These are phyloP conservation scores for Leptopilina boulardi DNA, from an alignment of 1,140 invertebrate species.

Conservation along the genomic window DNA sequence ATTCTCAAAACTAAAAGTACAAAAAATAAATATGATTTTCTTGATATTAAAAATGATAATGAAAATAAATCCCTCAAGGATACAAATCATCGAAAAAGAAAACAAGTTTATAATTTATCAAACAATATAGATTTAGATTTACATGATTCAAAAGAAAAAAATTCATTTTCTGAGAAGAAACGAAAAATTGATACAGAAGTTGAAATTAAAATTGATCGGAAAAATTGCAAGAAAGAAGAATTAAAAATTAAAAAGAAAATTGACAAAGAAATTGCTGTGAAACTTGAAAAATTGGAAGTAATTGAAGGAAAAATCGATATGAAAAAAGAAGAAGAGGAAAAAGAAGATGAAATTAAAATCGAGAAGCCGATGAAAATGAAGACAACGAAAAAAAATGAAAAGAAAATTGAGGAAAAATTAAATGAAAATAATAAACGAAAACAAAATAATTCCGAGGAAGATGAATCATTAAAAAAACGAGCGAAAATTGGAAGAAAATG, in stretches of 20 bases:
- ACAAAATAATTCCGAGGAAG: not conserved
- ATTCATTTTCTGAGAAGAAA: not conserved
- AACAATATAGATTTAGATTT: not conserved
- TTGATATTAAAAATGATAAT: not conserved
- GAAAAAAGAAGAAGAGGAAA: too few relatives aligned
- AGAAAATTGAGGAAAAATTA: not conserved
- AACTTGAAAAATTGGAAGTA: too few relatives aligned
- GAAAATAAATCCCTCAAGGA: constrained; percentile 14
- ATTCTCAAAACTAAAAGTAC: constrained; percentile 46
- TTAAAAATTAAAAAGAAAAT: too few relatives aligned
- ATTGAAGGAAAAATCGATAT: too few relatives aligned
- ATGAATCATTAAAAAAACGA: not conserved
- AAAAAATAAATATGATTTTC: not conserved
- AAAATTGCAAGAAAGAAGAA: not conserved
- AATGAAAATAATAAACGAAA: not conserved
- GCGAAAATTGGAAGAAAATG: not conserved
- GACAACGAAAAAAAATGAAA: not conserved
- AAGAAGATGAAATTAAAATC: too few relatives aligned
- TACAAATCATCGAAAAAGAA: constrained; percentile 41
- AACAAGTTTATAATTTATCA: constrained; percentile 46
- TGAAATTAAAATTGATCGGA: not conserved
- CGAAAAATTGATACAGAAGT: not conserved
- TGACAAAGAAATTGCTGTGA: too few relatives aligned
- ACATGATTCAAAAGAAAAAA: not conserved
- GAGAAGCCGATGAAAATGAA: too few relatives aligned